Percentiles rank a stretch among this genome's conserved stretches.
phyloP scores from a whole-genome alignment of 2,113 vertebrate species.

The Serilophus lunatus region DNA sequence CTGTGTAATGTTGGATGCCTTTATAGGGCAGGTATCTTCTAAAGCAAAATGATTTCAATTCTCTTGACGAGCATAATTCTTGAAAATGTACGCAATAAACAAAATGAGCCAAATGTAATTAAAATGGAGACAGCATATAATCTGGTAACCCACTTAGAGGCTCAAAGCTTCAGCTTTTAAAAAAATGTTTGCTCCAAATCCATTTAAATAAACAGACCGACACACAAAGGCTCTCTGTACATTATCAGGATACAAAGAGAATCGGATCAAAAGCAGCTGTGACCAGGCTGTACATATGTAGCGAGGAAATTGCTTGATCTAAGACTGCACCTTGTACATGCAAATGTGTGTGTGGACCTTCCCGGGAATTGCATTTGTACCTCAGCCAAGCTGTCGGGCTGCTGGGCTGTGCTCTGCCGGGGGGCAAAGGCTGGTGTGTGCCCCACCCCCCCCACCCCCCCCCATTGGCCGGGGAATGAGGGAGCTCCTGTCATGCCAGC shows the following conservation, averaged over 20 bases:
- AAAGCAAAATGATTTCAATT: slow-evolving; percentile 12
- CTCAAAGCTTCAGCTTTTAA: slow-evolving; percentile 46
- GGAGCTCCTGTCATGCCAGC: accelerated
- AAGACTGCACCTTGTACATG: slow-evolving; percentile 36
- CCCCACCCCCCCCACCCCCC: accelerated
- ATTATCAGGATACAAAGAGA: slow-evolving; percentile 45
- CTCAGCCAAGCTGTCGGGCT: background rate
- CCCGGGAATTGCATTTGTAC: background rate
- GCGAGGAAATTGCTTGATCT: slow-evolving; percentile 46
- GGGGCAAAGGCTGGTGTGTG: background rate
- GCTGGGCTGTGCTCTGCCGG: background rate
- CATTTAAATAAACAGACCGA: slow-evolving; percentile 59
- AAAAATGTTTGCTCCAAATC: slow-evolving; percentile 64
- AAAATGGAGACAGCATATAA: slow-evolving; percentile 64
- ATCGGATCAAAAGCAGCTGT: slow-evolving; percentile 64
- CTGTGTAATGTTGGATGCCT: background rate
- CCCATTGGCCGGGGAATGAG: background rate
- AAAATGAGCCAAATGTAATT: slow-evolving; percentile 58
- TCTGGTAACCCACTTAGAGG: slow-evolving; percentile 69
- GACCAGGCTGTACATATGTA: slow-evolving; percentile 25
- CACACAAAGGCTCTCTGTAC: slow-evolving; percentile 46
- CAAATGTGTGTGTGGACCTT: slow-evolving; percentile 35
- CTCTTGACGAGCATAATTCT: slow-evolving; percentile 3
- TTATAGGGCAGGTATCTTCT: slow-evolving; percentile 42
- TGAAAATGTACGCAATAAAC: slow-evolving; percentile 56